phyloP scores from a whole-genome alignment of 2,113 vertebrate species.

The Nematolebias whitei region DNA sequence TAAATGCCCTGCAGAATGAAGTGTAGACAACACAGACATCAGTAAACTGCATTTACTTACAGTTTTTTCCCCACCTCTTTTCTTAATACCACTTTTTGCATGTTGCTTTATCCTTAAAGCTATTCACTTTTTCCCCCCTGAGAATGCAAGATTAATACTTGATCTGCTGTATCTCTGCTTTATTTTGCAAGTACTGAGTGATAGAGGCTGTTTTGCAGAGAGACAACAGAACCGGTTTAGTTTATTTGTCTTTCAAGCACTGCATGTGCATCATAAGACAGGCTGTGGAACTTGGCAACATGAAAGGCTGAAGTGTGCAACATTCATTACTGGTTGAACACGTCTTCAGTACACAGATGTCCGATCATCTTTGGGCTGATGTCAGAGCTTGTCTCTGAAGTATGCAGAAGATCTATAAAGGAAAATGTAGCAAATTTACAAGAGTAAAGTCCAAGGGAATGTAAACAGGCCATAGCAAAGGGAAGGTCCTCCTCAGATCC shows the following conservation, averaged over 20 bases:
- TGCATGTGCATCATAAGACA: not conserved
- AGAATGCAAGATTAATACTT: slow-evolving; percentile 12
- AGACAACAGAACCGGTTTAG: not conserved
- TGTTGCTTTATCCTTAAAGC: not conserved
- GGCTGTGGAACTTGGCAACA: not conserved
- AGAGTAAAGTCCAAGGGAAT: slow-evolving; percentile 8
- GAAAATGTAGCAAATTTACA: not conserved
- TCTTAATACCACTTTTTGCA: too few species aligned
- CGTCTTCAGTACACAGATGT: not conserved
- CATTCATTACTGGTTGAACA: not conserved
- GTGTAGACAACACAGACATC: not conserved
- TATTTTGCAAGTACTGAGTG: not conserved
- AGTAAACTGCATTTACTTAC: not conserved
- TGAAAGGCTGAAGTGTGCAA: not conserved
- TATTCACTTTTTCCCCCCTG: not conserved
- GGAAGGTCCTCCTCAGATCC: not conserved
- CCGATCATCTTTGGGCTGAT: not conserved
- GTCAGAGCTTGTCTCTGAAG: not conserved
- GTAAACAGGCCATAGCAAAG: not conserved
- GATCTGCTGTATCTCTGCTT: slow-evolving; percentile 4
- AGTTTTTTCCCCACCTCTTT: too few species aligned
- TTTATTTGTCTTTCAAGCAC: not conserved
- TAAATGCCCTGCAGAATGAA: not conserved
- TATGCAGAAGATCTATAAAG: not conserved
- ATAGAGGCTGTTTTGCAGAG: not conserved